Evolutionary conservation across 2,888 invertebrate genomes (phyloP), one percentile per base, ranked within the genome.

Genomic region (Caenorhabditis plicata): DNA sequence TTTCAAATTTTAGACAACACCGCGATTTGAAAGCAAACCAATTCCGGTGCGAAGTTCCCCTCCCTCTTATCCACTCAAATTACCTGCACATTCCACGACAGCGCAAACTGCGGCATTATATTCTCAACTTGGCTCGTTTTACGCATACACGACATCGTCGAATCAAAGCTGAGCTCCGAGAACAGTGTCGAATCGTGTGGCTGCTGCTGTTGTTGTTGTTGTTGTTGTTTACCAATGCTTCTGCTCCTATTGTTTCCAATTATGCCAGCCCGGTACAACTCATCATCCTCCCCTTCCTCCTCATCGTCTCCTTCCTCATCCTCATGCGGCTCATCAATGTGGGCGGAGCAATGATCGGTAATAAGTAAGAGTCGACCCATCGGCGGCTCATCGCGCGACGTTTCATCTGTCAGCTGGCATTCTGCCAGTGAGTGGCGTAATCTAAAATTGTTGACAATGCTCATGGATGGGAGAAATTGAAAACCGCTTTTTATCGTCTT

Each of bases 31-130:
- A n/a, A n/a, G n/a, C n/a, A n/a, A n/a, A n/a, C n/a, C n/a, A n/a
- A n/a, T n/a, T n/a, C n/a, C n/a, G n/a, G n/a, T n/a, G n/a, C n/a
- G n/a, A n/a, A n/a, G n/a, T n/a, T n/a, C n/a, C n/a, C n/a, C n/a
- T n/a, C n/a, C n/a, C n/a, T n/a, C n/a, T n/a, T n/a, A n/a, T n/a
- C n/a, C n/a, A n/a, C n/a, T n/a, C n/a, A n/a, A n/a, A n/a, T 8
- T 1, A 58, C 58, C 52, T 52, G 42, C 23, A 58, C 46, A 52
- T 39, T 58, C 58, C 58, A 58, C 2, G 58, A 48, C 9, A 48
- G 22, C 2, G 58, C 22, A 15, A 40, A 35, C 9, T 38, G 36
- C 35, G 48, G 31, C 40, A 39, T 38, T 2, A 29, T 52, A 29
- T 46, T 25, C 11, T 43, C 50, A 8, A 29, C n/a, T n/a, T n/a